Evolutionary conservation across 1,140 invertebrate species (phyloP), one percentile per base, ranked within the genome.

Genomic region (Zelostemma sp.): DNA sequence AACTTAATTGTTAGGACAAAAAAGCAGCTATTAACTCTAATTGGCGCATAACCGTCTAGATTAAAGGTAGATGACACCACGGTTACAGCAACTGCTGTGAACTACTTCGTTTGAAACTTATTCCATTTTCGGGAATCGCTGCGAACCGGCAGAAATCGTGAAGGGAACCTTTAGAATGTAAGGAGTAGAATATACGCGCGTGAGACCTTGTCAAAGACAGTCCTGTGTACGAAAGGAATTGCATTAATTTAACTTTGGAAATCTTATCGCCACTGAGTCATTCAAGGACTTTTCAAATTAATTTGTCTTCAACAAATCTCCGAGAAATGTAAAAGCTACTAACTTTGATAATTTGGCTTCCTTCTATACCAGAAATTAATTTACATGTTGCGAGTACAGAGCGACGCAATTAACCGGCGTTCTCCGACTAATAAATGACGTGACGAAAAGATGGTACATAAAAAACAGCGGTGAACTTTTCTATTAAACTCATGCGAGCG

Each of bases 1-100:
- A 56, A 68, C 59, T 68, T 68, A 62, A 69, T 63, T 55, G 56
- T 54, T 51, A 45, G 35, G 17, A 53, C 49, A 18, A 65, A 38
- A 53, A 63, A 63, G 66, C 38, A 41, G 38, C 50, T 46, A 65
- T 66, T 66, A 71, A 67, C 45, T 62, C 60, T 66, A 71, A 67
- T 66, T 55, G 41, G 35, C 60, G 49, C 49, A 61, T 51, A 61
- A 61, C 54, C 59, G 21, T 53, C 49, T 35, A 6, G 49, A 33
- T 51, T 31, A 48, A 17, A 28, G 19, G 3, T 43, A 14, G 33
- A 45, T 50, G 47, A 33, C 2, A 48, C 38, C 38, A 8, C 45
- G 28, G 49, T 57, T 38, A 28, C 33, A 43, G 28, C 21, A 12
- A 43, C 49, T 53, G 33, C 49, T 35, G 33, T 25, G 49, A 16